These are phyloP conservation scores for Julus scanicus DNA, from an alignment of 2,888 invertebrate genomes.

Conservation along the genomic window DNA sequence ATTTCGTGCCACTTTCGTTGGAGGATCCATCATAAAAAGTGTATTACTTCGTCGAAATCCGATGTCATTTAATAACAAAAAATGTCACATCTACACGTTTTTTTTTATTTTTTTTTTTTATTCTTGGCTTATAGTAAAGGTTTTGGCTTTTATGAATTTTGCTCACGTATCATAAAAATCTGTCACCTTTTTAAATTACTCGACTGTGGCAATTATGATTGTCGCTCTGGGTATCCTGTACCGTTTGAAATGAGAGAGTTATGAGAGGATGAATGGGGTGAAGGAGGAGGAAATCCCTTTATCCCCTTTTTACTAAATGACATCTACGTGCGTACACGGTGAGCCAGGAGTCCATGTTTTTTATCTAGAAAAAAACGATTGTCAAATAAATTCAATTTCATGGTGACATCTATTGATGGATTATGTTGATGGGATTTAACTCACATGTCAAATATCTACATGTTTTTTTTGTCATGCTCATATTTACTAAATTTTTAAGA, in stretches of 20 bases:
- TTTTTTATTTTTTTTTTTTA: background rate
- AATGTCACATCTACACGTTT: background rate
- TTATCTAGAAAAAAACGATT: too few species aligned
- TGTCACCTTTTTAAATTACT: constrained; percentile 38
- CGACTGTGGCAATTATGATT: constrained; percentile 30
- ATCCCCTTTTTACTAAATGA: background rate
- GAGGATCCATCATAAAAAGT: constrained; percentile 12
- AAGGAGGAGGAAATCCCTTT: background rate
- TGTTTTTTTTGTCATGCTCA: too few species aligned
- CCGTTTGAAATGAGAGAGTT: background rate
- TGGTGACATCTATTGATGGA: too few species aligned
- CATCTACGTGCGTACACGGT: background rate
- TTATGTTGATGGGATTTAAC: too few species aligned
- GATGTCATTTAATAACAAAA: constrained; percentile 38
- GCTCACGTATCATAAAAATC: constrained; percentile 31
- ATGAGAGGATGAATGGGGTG: background rate
- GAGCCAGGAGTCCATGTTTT: too few species aligned
- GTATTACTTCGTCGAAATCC: constrained; percentile 24
- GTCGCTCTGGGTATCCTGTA: constrained; percentile 30
- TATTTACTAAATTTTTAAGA: too few species aligned
- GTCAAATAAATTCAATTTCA: too few species aligned
- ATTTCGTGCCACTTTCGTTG: background rate
- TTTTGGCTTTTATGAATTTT: constrained; percentile 5
- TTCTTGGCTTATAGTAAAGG: background rate
- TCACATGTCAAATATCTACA: too few species aligned